Percentiles rank a stretch among this genome's conserved stretches.
These are phyloP conservation scores for Lithobates sylvaticus DNA, from an alignment of 2,797 vertebrate species.

Conservation along the genomic window DNA sequence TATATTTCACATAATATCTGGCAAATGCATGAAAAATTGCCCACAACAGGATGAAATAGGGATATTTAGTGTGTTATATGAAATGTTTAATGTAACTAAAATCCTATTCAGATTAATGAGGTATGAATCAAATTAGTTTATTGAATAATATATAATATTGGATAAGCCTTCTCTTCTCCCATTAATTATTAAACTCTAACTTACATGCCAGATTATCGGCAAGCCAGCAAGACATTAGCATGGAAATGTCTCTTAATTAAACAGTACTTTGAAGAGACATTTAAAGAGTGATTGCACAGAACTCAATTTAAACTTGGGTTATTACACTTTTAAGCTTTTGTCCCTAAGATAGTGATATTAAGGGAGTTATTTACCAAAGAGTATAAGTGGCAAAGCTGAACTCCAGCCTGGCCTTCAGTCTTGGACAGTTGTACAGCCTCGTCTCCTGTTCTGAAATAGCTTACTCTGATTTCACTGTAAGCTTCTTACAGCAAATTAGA, in stretches of 20 bases:
- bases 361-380: background rate
- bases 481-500: no score
- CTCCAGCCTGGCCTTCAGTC: no score
- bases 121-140: conserved; percentile 55
- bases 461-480: no score
- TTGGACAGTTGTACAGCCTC: no score
- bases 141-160: conserved; percentile 60
- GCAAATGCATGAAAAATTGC: conserved; percentile 32
- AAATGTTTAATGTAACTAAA: conserved; percentile 51
- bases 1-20: conserved; percentile 37
- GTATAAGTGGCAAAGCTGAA: no score
- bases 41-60: conserved; percentile 34
- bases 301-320: background rate
- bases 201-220: conserved; percentile 46
- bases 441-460: no score
- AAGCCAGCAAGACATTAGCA: conserved; percentile 40
- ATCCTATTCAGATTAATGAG: conserved; percentile 44
- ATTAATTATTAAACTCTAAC: conserved; percentile 54
- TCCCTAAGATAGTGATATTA: background rate
- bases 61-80: conserved; percentile 37
- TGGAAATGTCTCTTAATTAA: conserved; percentile 56
- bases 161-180: conserved; percentile 30
- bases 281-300: background rate
- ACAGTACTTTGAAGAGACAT: conserved; percentile 17
- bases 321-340: conserved; percentile 12